phyloP scores from a whole-genome alignment of 1,140 invertebrate species.

The Drepana arcuata region DNA sequence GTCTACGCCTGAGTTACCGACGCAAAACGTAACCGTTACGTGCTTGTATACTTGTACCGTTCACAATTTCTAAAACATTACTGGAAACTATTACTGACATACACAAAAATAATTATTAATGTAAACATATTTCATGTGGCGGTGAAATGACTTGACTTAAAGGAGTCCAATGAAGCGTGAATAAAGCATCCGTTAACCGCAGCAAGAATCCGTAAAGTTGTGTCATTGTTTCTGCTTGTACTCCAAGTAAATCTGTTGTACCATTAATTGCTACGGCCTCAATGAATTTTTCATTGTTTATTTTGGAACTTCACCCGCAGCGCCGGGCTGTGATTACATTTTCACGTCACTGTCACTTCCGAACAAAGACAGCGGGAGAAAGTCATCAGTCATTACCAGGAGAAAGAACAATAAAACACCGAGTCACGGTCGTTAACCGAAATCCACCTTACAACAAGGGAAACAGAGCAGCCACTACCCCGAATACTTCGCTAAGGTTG shows the following conservation, averaged over 20 bases:
- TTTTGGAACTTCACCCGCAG: conserved; percentile 24
- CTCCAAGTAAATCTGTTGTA: conserved; percentile 1
- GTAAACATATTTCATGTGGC: no score
- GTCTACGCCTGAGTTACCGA: no score
- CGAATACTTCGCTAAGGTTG: conserved; percentile 25
- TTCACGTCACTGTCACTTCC: conserved; percentile 49
- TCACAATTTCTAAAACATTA: no score
- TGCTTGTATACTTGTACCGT: no score
- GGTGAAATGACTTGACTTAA: no score
- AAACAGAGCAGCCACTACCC: conserved; percentile 11
- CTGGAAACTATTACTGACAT: no score
- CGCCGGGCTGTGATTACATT: conserved; percentile 52
- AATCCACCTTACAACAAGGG: conserved; percentile 34
- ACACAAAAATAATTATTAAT: no score
- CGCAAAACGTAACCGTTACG: no score
- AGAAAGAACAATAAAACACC: conserved; percentile 54
- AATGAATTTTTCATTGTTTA: conserved; percentile 48
- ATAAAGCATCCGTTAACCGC: no score
- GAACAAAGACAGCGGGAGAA: conserved; percentile 60
- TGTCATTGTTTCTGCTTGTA: no score
- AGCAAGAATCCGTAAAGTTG: no score
- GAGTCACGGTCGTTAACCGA: conserved; percentile 58
- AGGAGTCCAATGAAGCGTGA: no score
- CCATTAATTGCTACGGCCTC: conserved; percentile 29
- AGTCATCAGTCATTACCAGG: conserved; percentile 61